phyloP scores from a whole-genome alignment of 1,140 invertebrate species.

The Acromyrmex heyeri region DNA sequence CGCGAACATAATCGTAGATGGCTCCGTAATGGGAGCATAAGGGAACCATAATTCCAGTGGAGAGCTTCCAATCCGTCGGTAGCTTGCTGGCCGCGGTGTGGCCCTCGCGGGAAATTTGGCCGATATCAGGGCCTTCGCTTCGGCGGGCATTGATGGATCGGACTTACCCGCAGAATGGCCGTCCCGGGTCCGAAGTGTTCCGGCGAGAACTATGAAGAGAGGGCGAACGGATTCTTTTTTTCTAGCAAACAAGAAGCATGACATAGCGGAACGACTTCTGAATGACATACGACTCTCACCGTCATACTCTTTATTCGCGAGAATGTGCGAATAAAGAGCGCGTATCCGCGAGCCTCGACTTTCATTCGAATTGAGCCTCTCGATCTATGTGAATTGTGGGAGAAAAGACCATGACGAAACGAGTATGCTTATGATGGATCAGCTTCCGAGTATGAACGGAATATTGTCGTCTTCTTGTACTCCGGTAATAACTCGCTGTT shows the following conservation, averaged over 20 bases:
- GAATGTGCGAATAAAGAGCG: neutral
- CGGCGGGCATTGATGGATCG: constrained; percentile 75
- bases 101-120: constrained; percentile 76
- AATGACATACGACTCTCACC: neutral
- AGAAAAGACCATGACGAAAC: neutral
- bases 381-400: too few relatives aligned
- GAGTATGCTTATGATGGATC: constrained; percentile 13
- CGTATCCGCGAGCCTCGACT: neutral
- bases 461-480: neutral
- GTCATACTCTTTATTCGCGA: neutral
- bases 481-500: constrained; percentile 25
- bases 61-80: constrained; percentile 71
- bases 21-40: constrained; percentile 78
- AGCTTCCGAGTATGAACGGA: neutral
- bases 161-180: constrained; percentile 38
- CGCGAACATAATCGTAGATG: constrained; percentile 65
- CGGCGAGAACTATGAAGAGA: neutral
- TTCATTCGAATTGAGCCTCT: neutral
- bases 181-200: neutral
- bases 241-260: neutral
- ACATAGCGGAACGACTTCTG: neutral
- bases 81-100: constrained; percentile 44
- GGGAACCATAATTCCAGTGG: constrained; percentile 82
- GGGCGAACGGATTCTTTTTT: neutral
- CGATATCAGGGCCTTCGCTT: constrained; percentile 71